Percentiles rank a stretch among this genome's conserved stretches.
Conservation (phyloP, 1,140 invertebrate species). For the Rhynchophorus ferrugineus region DNA sequence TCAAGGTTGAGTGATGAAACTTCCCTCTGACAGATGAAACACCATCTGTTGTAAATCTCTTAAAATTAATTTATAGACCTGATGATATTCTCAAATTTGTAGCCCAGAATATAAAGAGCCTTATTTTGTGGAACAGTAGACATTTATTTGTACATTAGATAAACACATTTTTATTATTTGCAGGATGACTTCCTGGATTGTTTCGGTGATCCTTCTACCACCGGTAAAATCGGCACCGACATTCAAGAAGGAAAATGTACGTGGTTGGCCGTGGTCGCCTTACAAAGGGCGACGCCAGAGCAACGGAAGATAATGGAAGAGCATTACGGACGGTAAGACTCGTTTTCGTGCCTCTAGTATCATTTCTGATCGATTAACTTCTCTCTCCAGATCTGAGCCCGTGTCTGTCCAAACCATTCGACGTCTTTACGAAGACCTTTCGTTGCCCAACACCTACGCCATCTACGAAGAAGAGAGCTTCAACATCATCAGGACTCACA, state of each 20-base stretch:
- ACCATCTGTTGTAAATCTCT: too few relatives aligned
- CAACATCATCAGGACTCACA: slow-evolving; percentile 73
- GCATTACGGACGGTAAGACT: slow-evolving; percentile 58
- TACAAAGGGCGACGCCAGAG: slow-evolving; percentile 65
- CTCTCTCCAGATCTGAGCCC: slow-evolving; percentile 44
- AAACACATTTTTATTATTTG: slow-evolving; percentile 37
- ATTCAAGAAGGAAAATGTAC: slow-evolving; percentile 94
- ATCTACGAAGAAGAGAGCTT: slow-evolving; percentile 83
- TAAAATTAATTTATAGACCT: too few relatives aligned
- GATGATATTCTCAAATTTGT: too few relatives aligned
- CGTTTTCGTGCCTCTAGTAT: background rate
- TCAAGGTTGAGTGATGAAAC: too few relatives aligned
- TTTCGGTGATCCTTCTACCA: slow-evolving; percentile 77
- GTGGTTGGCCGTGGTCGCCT: slow-evolving; percentile 86
- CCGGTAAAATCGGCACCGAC: slow-evolving; percentile 86
- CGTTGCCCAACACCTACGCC: slow-evolving; percentile 66
- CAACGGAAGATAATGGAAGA: slow-evolving; percentile 73
- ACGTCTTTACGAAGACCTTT: slow-evolving; percentile 71
- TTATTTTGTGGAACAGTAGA: too few relatives aligned
- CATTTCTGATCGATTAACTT: slow-evolving; percentile 8
- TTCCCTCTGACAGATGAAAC: too few relatives aligned
- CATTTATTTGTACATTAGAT: too few relatives aligned
- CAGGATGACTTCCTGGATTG: slow-evolving; percentile 94
- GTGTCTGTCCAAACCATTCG: slow-evolving; percentile 66
- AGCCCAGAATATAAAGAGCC: too few relatives aligned